Evolutionary conservation across 2,888 invertebrate species (phyloP), one percentile per base, ranked within the genome.

Genomic region (Mycalesis mineus): DNA sequence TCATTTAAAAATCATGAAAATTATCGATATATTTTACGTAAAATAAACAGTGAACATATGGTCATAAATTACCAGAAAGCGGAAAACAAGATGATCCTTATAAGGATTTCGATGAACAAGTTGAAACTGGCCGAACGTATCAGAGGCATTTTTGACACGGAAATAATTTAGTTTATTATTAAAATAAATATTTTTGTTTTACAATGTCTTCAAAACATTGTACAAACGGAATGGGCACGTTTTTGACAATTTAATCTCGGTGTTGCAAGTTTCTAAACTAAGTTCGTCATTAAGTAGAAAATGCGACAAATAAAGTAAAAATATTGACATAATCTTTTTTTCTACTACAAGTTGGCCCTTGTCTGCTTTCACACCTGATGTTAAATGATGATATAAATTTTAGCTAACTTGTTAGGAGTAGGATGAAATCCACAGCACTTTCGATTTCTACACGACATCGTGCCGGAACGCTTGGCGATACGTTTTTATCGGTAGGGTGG

Each of bases 11-110:
- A 51, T 39, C 17, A n/a, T 7, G 13, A 44, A 45, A 33, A 28
- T 15, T 33, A 33, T 8, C 8, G 17, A 2, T 31, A 33, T 5
- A 45, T 14, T 31, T 47, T 45, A 31, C 36, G 7, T 8, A 45
- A 49, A 7, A 52, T 40, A 14, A 15, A 50, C 11, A 40, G 36
- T 22, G 39, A 65, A 60, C 68, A 81, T 80, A 82, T 77, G 77
- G 75, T 60, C 13, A 1, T 50, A 13, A 77, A 91, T 91, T 82
- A 92, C 92, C 91, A 88, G 71, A 92, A 92, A 17, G 84, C 69
- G 11, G 89, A 74, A 22, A 91, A 66, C 45, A 92, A 75, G 28
- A 78, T 62, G 7, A 92, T 80, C 0, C 92, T 84, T 53, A 91
- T 72, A 28, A 82, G 70, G 42, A 92, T 83, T 75, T 92, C 92